Conservation (phyloP, 2,888 invertebrate species). For the Vannuccia rotundouncinata region DNA sequence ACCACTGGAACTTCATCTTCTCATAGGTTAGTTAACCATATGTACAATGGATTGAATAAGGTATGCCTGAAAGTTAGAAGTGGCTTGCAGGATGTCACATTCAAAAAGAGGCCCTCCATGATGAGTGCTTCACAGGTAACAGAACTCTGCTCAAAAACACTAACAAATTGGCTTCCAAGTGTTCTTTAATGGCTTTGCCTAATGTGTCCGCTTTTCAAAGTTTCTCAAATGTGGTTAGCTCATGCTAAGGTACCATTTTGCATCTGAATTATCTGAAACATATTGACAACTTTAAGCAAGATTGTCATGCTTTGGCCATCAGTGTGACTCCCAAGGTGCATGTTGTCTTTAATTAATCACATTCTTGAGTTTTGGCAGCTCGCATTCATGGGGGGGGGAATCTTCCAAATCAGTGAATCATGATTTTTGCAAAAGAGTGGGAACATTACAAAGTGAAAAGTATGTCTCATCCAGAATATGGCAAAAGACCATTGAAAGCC, state of each 20-base stretch:
- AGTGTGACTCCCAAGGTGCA: constrained; percentile 16
- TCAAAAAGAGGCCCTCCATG: not conserved
- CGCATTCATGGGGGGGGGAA: not conserved
- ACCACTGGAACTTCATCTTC: not conserved
- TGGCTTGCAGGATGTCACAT: not conserved
- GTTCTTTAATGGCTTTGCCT: not conserved
- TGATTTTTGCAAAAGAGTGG: not conserved
- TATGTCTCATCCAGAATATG: not conserved
- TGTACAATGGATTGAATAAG: not conserved
- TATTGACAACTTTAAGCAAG: not conserved
- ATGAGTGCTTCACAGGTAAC: not conserved
- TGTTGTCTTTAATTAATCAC: constrained; percentile 12
- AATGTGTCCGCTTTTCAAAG: not conserved
- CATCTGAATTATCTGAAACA: not conserved
- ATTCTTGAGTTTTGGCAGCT: not conserved
- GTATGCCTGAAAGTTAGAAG: not conserved
- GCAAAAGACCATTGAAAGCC: not conserved
- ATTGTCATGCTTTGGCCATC: not conserved
- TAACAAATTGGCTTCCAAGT: not conserved
- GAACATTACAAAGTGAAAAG: not conserved
- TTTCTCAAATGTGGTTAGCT: not conserved
- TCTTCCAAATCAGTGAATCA: not conserved
- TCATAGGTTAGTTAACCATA: not conserved
- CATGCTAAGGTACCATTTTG: not conserved
- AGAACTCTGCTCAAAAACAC: not conserved